Evolutionary conservation across 2,888 invertebrate genomes (phyloP).

Genomic region (Tridacna crocea): DNA sequence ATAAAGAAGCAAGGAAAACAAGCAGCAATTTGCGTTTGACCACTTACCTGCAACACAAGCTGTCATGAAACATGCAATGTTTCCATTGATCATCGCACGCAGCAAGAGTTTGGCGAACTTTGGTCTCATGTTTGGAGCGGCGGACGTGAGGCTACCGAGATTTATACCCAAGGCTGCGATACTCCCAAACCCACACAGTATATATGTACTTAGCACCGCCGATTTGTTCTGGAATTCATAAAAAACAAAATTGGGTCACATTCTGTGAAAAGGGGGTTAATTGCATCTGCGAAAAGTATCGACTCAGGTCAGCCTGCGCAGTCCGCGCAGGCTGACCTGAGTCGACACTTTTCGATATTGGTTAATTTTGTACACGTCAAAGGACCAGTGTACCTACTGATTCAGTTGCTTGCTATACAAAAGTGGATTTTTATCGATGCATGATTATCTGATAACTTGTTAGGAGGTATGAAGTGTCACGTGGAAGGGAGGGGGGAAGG

Average conservation of each 20-base stretch:
- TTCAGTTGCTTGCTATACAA: no score
- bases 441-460: no score
- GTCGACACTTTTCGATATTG: no score
- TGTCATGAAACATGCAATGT: constrained; percentile 81
- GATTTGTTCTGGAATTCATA: background rate
- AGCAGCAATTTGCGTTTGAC: background rate
- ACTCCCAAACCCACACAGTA: constrained; percentile 77
- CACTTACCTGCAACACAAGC: constrained; percentile 78
- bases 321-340: no score
- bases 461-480: no score
- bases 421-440: no score
- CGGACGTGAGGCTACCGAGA: constrained; percentile 67
- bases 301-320: no score
- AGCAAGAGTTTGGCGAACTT: constrained; percentile 65
- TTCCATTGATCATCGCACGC: constrained; percentile 79
- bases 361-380: no score
- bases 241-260: background rate
- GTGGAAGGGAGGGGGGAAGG: no score
- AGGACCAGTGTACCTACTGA: no score
- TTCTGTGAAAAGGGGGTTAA: no score
- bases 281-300: no score
- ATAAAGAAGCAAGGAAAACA: background rate
- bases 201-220: constrained; percentile 71
- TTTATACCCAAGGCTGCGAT: constrained; percentile 74
- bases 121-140: constrained; percentile 67